These are phyloP conservation scores for Drosophila setosimentum DNA, from an alignment of 2,888 invertebrate genomes.

Conservation along the genomic window DNA sequence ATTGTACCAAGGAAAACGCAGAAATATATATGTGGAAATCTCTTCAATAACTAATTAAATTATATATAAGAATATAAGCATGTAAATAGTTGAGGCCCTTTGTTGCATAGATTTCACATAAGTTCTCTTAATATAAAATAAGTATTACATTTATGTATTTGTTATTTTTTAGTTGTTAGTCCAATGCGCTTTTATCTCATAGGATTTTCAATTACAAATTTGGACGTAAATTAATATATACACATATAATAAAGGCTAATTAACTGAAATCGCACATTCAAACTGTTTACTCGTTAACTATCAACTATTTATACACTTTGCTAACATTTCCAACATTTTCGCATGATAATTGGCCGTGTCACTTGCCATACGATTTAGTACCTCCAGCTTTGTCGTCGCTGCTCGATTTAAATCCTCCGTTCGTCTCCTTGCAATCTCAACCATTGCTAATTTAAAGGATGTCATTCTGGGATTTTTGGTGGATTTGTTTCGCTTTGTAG, in stretches of 20 bases:
- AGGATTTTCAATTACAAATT: conserved; percentile 54
- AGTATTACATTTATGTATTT: conserved; percentile 56
- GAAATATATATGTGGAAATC: conserved; percentile 36
- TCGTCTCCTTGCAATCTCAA: neutral
- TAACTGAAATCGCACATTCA: conserved; percentile 33
- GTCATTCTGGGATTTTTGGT: neutral
- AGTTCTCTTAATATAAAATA: conserved; percentile 55
- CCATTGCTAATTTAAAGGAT: neutral
- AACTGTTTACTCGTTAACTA: neutral
- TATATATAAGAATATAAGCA: conserved; percentile 34
- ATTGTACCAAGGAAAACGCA: conserved; percentile 40
- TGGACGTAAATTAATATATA: conserved; percentile 42
- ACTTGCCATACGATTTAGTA: neutral
- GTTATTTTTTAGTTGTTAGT: conserved; percentile 73
- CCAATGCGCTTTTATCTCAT: conserved; percentile 68
- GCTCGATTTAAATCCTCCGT: neutral
- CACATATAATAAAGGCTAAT: conserved; percentile 53
- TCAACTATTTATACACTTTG: neutral
- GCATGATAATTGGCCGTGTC: neutral
- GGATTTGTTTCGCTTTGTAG: neutral
- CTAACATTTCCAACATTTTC: neutral
- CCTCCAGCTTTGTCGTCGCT: neutral
- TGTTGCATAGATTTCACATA: conserved; percentile 62
- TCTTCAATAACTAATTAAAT: conserved; percentile 40
- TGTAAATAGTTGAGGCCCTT: conserved; percentile 65